Percentiles rank a stretch among this genome's conserved stretches.
Conservation (phyloP, 2,888 invertebrate genomes). For the Hofmannophila pseudospretella region DNA sequence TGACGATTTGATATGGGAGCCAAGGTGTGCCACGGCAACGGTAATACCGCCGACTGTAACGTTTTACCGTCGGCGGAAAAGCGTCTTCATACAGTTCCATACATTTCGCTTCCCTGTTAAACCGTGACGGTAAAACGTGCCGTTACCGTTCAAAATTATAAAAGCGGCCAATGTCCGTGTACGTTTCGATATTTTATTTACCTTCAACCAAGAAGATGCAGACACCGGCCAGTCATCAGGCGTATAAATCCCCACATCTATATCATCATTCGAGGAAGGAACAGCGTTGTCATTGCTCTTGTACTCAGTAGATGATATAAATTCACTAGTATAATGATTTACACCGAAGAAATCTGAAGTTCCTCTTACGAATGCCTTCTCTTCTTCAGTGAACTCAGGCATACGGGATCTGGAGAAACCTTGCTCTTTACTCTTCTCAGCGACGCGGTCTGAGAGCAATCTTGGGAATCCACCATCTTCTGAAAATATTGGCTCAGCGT, state of each 20-base stretch:
- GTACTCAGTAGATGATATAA: slow-evolving; percentile 32
- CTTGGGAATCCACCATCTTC: slow-evolving; percentile 73
- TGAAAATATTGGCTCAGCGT: slow-evolving; percentile 68
- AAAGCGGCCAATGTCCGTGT: too few relatives aligned
- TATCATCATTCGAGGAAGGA: slow-evolving; percentile 36
- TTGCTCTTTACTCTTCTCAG: slow-evolving; percentile 55
- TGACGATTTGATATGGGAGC: too few relatives aligned
- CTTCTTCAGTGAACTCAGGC: slow-evolving; percentile 59
- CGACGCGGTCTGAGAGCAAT: slow-evolving; percentile 58
- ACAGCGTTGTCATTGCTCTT: slow-evolving; percentile 15
- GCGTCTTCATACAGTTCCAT: too few relatives aligned
- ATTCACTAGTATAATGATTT: slow-evolving; percentile 80
- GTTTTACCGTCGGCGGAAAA: too few relatives aligned
- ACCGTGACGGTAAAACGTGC: too few relatives aligned
- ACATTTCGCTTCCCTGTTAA: too few relatives aligned
- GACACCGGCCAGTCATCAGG: slow-evolving; percentile 36
- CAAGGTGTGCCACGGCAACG: too few relatives aligned
- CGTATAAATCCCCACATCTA: slow-evolving; percentile 18
- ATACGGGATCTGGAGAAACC: slow-evolving; percentile 58
- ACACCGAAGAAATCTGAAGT: slow-evolving; percentile 70
- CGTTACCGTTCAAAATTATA: too few relatives aligned
- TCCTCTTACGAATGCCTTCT: slow-evolving; percentile 43
- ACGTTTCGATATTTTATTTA: too few relatives aligned
- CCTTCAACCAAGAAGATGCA: slow-evolving; percentile 41
- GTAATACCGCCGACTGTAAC: too few relatives aligned